phyloP scores from a whole-genome alignment of 2,888 invertebrate species.

The Gisinianus flammeolus region DNA sequence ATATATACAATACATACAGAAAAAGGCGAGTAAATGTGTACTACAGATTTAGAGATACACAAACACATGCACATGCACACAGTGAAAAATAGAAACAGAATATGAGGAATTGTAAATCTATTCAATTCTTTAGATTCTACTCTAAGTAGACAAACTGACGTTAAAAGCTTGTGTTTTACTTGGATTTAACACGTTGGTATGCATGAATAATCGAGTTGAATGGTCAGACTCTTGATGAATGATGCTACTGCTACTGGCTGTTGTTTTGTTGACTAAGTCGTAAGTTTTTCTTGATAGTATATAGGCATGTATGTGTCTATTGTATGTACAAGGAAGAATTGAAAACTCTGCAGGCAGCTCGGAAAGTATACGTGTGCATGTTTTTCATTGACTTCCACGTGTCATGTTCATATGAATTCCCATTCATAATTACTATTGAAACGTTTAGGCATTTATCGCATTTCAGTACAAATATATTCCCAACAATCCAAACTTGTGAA shows the following conservation, averaged over 20 bases:
- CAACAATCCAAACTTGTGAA: conserved; percentile 21
- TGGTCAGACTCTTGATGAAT: conserved; percentile 4
- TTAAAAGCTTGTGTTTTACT: conserved; percentile 26
- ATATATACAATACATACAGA: too few relatives aligned
- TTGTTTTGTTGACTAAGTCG: too few relatives aligned
- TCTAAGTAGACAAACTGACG: conserved; percentile 31
- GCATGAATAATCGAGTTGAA: conserved; percentile 16
- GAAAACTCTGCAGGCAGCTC: too few relatives aligned
- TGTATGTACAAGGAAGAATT: too few relatives aligned
- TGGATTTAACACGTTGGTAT: conserved; percentile 15
- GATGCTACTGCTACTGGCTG: neutral
- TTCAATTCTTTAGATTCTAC: conserved; percentile 20
- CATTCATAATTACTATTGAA: conserved; percentile 19
- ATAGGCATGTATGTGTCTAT: too few relatives aligned
- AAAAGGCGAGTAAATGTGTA: too few relatives aligned
- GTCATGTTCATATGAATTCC: too few relatives aligned
- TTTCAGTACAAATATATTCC: conserved; percentile 5
- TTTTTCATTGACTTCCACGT: conserved; percentile 21
- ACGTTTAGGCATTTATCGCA: conserved; percentile 13
- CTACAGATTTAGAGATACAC: too few relatives aligned
- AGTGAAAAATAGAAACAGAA: too few relatives aligned
- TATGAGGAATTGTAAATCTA: conserved; percentile 26
- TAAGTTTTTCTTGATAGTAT: too few relatives aligned
- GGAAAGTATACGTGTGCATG: neutral
- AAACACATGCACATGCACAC: too few relatives aligned